These are phyloP conservation scores for Rostratula benghalensis DNA, from an alignment of 2,113 vertebrate genomes.

Conservation along the genomic window DNA sequence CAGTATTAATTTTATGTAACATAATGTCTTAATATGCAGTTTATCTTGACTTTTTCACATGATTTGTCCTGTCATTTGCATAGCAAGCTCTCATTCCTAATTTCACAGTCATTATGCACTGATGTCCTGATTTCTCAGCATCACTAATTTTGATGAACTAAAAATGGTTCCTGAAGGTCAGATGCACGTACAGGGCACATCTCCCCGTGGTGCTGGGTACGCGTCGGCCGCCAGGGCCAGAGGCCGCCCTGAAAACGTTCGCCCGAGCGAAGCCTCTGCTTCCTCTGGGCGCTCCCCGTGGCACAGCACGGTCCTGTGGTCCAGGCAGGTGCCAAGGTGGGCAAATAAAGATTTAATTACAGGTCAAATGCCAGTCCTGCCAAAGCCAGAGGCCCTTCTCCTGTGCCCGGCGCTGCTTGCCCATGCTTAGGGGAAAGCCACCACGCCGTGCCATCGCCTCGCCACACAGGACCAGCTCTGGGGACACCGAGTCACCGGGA, in stretches of 20 bases:
- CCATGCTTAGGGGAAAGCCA: background rate
- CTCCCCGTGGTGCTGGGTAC: slow-evolving; percentile 43
- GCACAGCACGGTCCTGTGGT: background rate
- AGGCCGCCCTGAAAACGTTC: background rate
- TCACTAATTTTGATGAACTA: slow-evolving; percentile 99
- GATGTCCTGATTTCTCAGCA: slow-evolving; percentile 94
- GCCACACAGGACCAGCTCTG: background rate
- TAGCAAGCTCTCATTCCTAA: slow-evolving; percentile 89
- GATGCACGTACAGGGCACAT: slow-evolving; percentile 58
- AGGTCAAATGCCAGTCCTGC: background rate
- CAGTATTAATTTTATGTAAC: slow-evolving; percentile 88
- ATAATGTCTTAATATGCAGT: slow-evolving; percentile 92
- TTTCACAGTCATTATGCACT: slow-evolving; percentile 99
- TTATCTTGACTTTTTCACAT: slow-evolving; percentile 95
- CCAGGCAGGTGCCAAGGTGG: background rate
- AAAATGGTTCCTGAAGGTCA: slow-evolving; percentile 95
- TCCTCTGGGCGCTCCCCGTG: background rate
- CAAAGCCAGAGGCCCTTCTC: background rate
- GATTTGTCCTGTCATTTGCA: slow-evolving; percentile 95
- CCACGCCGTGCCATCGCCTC: fast-evolving
- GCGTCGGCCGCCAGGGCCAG: background rate
- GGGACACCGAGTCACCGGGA: slow-evolving; percentile 5
- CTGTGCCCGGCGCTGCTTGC: fast-evolving
- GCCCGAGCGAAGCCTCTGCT: background rate
- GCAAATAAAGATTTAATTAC: background rate